These are phyloP conservation scores for Acinonyx jubatus DNA, from an alignment of 2,113 vertebrate species.

Conservation along the genomic window DNA sequence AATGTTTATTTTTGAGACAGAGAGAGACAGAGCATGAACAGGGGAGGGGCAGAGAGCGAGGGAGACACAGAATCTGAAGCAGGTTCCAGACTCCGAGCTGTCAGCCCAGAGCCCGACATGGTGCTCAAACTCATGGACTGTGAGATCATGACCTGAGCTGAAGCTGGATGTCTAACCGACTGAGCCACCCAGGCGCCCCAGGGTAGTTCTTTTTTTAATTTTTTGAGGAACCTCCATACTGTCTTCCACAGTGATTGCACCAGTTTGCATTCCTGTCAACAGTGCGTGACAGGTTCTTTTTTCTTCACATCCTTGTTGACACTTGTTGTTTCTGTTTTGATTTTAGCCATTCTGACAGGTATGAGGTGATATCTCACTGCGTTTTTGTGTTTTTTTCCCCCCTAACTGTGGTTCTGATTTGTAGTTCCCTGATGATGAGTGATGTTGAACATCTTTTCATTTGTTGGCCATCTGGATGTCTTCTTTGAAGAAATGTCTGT, in stretches of 20 bases:
- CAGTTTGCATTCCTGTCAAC: background rate
- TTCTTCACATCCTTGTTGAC: background rate
- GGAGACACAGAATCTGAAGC: no score
- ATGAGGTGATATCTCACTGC: background rate
- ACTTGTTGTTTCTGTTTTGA: background rate
- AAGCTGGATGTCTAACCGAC: no score
- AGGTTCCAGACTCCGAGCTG: no score
- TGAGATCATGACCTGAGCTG: no score
- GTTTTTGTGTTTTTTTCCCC: no score
- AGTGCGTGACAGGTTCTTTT: background rate
- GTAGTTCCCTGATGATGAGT: background rate
- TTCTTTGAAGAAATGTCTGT: background rate
- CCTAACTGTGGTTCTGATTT: background rate
- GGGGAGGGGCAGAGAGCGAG: no score
- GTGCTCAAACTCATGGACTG: no score
- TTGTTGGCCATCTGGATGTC: background rate
- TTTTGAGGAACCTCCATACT: background rate
- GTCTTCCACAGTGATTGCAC: background rate
- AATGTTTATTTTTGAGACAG: no score
- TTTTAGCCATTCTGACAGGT: background rate
- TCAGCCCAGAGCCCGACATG: no score
- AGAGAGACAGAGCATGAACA: no score
- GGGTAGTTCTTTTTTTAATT: background rate
- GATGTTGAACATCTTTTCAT: background rate
- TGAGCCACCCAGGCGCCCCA: background rate